phyloP scores from a whole-genome alignment of 2,113 vertebrate genomes.

The Phrynosoma platyrhinos region DNA sequence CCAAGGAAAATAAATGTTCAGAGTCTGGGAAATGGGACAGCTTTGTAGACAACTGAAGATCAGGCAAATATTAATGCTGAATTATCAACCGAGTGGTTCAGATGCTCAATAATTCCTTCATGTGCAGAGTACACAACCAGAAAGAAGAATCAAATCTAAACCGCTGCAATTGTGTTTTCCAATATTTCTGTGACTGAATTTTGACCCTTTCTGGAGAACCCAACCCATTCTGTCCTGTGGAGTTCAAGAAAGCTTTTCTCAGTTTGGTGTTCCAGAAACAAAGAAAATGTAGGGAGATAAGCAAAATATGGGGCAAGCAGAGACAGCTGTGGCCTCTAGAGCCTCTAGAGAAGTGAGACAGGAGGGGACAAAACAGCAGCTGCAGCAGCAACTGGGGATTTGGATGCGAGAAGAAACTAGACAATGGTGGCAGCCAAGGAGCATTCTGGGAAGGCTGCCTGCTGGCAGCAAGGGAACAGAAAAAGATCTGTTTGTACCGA shows the following conservation, averaged over 20 bases:
- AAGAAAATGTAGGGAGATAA: background rate
- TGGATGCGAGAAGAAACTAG: background rate
- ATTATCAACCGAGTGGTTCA: background rate
- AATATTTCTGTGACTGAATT: background rate
- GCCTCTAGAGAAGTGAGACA: background rate
- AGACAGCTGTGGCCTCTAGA: background rate
- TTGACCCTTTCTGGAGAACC: background rate
- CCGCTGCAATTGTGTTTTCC: background rate
- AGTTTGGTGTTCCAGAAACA: background rate
- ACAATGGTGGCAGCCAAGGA: background rate
- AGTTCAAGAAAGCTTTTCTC: background rate
- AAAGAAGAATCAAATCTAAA: background rate
- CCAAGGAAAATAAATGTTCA: background rate
- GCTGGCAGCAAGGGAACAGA: background rate
- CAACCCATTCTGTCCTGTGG: background rate
- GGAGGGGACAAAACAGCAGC: background rate
- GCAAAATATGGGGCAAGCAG: background rate
- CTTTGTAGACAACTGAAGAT: constrained; percentile 26
- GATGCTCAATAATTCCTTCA: background rate
- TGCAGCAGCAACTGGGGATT: background rate
- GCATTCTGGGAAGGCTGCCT: background rate
- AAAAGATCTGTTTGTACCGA: background rate
- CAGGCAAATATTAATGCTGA: background rate
- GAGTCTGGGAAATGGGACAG: background rate
- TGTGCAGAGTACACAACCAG: background rate